Evolutionary conservation across 2,113 vertebrate species (phyloP).

Genomic region (Isurus oxyrinchus): DNA sequence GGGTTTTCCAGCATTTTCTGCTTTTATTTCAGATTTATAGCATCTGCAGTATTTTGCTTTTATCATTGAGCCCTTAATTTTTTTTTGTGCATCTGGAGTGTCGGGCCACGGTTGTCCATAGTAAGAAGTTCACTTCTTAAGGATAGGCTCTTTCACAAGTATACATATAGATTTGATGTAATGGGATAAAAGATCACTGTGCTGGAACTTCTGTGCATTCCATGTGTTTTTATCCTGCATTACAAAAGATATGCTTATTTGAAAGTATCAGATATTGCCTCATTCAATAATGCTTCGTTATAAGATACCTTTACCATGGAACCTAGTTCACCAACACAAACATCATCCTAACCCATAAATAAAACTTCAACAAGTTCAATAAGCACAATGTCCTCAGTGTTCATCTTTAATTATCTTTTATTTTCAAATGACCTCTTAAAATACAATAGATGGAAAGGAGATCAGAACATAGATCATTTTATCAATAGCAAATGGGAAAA

Average conservation of each 20-base stretch:
- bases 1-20: no score
- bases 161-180: neutral
- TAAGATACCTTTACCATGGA: neutral
- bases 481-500: slow-evolving; percentile 27
- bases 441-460: slow-evolving; percentile 18
- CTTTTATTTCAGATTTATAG: no score
- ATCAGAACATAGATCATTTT: slow-evolving; percentile 35
- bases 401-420: slow-evolving; percentile 27
- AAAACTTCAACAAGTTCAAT: slow-evolving; percentile 20
- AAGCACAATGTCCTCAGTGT: neutral
- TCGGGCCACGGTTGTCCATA: neutral
- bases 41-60: no score
- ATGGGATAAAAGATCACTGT: neutral
- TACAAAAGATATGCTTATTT: neutral
- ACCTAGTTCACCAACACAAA: neutral
- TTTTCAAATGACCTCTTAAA: slow-evolving; percentile 37
- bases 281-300: neutral
- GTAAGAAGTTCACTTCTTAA: neutral
- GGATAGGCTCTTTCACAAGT: neutral
- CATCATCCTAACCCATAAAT: neutral
- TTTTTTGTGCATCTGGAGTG: neutral
- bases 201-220: neutral
- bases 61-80: no score
- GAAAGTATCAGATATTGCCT: neutral
- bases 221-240: neutral